phyloP scores from a whole-genome alignment of 2,888 invertebrate species.

The Sturmia bella region DNA sequence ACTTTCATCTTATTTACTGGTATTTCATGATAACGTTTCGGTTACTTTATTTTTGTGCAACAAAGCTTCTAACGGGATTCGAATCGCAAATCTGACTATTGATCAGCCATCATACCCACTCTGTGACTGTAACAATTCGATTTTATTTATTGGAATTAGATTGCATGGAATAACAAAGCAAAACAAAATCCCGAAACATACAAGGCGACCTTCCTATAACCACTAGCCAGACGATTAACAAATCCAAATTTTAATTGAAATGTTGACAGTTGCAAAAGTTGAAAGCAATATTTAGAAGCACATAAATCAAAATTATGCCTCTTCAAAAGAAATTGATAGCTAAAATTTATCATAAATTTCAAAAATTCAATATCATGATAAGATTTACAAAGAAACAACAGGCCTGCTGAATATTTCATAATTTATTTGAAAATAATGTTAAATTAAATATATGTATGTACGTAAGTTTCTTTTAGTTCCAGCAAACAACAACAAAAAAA shows the following conservation, averaged over 20 bases:
- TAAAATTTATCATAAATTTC: conserved; percentile 51
- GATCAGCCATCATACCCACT: no score
- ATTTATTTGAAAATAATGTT: conserved; percentile 42
- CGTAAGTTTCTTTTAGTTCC: not conserved
- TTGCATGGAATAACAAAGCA: no score
- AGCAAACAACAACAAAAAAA: conserved; percentile 15
- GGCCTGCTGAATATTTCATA: not conserved
- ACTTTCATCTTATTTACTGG: no score
- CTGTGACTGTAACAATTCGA: no score
- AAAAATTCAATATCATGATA: conserved; percentile 40
- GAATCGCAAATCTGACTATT: no score
- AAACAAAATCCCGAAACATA: no score
- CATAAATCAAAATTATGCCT: conserved; percentile 67
- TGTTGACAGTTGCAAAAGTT: conserved; percentile 60
- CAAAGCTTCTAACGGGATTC: no score
- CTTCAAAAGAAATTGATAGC: conserved; percentile 55
- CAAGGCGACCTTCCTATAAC: no score
- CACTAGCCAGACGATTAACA: no score
- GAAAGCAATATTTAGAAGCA: not conserved
- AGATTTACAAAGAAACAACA: conserved; percentile 33
- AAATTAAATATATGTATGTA: conserved; percentile 22
- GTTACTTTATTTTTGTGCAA: no score
- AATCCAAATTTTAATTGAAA: conserved; percentile 37
- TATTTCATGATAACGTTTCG: no score
- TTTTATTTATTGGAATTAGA: no score